Conservation (phyloP, 1,140 invertebrate genomes). For the Mycetomoellerius zeteki region DNA sequence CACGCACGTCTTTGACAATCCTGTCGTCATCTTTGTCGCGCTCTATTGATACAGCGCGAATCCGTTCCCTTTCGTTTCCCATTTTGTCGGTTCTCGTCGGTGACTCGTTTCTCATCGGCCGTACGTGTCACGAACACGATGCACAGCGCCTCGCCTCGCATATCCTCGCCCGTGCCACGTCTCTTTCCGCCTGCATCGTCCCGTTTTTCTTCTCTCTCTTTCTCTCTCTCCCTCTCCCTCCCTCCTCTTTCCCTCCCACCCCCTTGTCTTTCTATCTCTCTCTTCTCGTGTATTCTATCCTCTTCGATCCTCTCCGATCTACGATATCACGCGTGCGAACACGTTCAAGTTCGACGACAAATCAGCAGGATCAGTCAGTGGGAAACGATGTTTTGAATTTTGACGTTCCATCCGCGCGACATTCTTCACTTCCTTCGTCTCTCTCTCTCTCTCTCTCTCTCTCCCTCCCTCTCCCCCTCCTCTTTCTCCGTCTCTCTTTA, state of each 20-base stretch:
- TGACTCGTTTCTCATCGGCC: conserved; percentile 31
- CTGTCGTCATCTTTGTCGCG: conserved; percentile 43
- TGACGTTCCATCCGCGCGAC: conserved; percentile 33
- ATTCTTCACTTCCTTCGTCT: conserved; percentile 18
- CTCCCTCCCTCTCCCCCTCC: not conserved
- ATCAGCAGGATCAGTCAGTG: not conserved
- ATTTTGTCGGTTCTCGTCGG: conserved; percentile 52
- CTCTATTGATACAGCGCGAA: conserved; percentile 69
- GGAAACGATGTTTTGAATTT: conserved; percentile 37
- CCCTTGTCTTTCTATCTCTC: not conserved
- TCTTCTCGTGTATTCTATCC: not conserved
- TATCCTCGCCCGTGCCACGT: conserved; percentile 73
- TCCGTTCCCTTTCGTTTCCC: conserved; percentile 73
- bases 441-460: not conserved
- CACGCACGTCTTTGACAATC: conserved; percentile 67
- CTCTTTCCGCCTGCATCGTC: conserved; percentile 53
- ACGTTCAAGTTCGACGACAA: conserved; percentile 1
- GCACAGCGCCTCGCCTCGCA: conserved; percentile 54
- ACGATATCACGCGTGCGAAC: not conserved
- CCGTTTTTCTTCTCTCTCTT: conserved; percentile 8
- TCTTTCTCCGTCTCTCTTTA: not conserved
- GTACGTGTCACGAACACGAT: conserved; percentile 61
- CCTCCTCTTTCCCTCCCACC: not conserved
- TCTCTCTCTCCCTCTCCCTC: not conserved
- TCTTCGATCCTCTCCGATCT: not conserved